Conservation (phyloP, 2,113 vertebrate species). For the Chrysochloris asiatica region DNA sequence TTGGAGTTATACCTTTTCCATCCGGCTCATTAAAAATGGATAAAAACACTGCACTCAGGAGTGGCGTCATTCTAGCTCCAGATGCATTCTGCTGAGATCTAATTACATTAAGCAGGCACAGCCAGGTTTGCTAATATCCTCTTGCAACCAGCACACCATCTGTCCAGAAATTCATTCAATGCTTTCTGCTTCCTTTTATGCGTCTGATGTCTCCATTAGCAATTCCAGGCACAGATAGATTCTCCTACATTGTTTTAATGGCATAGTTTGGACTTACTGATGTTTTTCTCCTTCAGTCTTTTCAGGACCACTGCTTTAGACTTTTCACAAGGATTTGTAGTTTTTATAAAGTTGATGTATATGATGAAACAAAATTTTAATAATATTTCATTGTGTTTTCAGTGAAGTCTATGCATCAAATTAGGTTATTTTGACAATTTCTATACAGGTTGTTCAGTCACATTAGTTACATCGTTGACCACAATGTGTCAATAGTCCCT, state of each 20-base stretch:
- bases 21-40: conserved; percentile 95
- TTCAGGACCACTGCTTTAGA: neutral
- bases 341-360: neutral
- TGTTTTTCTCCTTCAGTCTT: neutral
- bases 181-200: neutral
- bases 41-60: conserved; percentile 85
- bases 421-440: neutral
- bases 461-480: neutral
- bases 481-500: neutral
- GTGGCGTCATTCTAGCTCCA: neutral
- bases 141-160: neutral
- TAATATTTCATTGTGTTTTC: neutral
- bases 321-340: neutral
- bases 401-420: neutral
- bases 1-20: conserved; percentile 92
- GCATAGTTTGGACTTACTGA: neutral
- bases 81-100: neutral
- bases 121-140: neutral
- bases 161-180: neutral
- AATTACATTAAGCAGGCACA: neutral
- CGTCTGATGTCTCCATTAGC: neutral
- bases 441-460: neutral
- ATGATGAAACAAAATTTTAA: neutral
- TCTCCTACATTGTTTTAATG: neutral
- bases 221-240: neutral